phyloP scores from a whole-genome alignment of 2,797 vertebrate genomes.

The Fistularia tabacaria region DNA sequence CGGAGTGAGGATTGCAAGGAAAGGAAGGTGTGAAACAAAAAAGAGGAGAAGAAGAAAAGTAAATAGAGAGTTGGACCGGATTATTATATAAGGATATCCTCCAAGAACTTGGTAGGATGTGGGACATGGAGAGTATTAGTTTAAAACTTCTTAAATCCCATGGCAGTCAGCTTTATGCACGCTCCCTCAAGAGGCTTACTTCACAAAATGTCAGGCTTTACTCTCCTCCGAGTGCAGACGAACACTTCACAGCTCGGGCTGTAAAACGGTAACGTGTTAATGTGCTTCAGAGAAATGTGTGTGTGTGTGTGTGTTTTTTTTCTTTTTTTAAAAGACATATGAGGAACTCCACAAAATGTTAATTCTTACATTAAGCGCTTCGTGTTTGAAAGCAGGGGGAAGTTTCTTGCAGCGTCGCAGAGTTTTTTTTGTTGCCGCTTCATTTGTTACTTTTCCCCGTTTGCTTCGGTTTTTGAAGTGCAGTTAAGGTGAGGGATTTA shows the following conservation, averaged over 20 bases:
- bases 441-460: neutral
- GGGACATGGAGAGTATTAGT: slow-evolving; percentile 63
- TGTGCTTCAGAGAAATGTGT: slow-evolving; percentile 15
- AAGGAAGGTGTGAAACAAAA: slow-evolving; percentile 16
- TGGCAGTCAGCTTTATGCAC: slow-evolving; percentile 50
- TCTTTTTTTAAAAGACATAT: slow-evolving; percentile 3
- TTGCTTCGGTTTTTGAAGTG: neutral
- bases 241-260: slow-evolving; percentile 46
- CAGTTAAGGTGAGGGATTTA: neutral
- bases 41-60: neutral
- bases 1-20: too few species aligned
- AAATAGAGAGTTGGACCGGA: slow-evolving; percentile 5
- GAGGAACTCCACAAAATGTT: slow-evolving; percentile 8
- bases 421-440: neutral
- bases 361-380: slow-evolving; percentile 3
- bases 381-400: slow-evolving; percentile 6
- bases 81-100: slow-evolving; percentile 43
- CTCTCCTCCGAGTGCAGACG: slow-evolving; percentile 40
- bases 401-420: slow-evolving; percentile 6
- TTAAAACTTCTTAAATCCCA: slow-evolving; percentile 63
- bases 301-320: neutral
- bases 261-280: slow-evolving; percentile 31
- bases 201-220: slow-evolving; percentile 59
- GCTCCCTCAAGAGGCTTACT: slow-evolving; percentile 57
- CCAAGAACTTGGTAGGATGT: slow-evolving; percentile 24